phyloP scores from a whole-genome alignment of 2,113 vertebrate species.

The Eudyptes chrysolophus region DNA sequence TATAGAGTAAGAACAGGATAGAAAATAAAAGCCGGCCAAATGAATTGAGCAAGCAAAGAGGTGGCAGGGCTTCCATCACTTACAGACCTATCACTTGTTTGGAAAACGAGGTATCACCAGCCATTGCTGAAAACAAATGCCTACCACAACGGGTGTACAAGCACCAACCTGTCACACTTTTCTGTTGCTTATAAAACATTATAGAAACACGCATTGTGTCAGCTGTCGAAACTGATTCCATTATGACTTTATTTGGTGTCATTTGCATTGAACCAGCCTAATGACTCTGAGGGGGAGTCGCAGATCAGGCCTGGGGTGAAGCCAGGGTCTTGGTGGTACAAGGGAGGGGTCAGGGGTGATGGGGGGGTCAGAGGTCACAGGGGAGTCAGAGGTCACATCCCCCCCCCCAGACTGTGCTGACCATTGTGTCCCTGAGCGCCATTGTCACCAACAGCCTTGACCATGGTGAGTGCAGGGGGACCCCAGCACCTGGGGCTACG shows the following conservation, averaged over 20 bases:
- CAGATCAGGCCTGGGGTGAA: background rate
- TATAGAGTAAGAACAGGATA: background rate
- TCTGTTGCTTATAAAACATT: background rate
- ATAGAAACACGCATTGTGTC: background rate
- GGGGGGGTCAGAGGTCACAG: too few relatives aligned
- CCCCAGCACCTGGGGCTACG: accelerated
- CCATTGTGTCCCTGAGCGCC: accelerated
- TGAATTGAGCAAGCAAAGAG: background rate
- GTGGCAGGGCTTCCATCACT: background rate
- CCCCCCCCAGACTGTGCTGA: background rate
- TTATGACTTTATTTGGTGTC: background rate
- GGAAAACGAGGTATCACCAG: background rate
- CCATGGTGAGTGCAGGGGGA: too few relatives aligned
- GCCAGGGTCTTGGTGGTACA: background rate
- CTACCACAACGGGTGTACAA: background rate
- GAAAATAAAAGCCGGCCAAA: background rate
- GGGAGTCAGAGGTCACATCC: too few relatives aligned
- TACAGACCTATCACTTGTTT: background rate
- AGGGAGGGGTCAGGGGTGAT: too few relatives aligned
- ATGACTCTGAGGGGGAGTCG: too few relatives aligned
- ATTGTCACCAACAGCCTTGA: background rate
- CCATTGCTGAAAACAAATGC: background rate
- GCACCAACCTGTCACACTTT: background rate
- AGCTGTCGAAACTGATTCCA: background rate
- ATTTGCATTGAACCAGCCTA: background rate